Evolutionary conservation across 2,113 vertebrate species (phyloP).

Genomic region (Pseudopodoces humilis): DNA sequence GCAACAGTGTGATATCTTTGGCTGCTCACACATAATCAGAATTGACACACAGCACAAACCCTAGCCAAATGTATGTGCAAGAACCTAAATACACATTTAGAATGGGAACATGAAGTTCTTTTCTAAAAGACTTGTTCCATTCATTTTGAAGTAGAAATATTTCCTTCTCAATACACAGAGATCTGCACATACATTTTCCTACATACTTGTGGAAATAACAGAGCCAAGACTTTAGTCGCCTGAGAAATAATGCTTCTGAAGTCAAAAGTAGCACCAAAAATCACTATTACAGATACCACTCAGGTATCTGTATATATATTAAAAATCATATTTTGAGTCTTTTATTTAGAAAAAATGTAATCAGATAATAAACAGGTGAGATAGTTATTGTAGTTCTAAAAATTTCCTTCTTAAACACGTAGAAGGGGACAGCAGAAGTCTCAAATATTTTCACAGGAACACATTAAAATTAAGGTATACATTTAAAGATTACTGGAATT

Average conservation of each 20-base stretch:
- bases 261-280: not conserved
- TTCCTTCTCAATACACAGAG: not conserved
- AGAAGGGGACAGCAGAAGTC: not conserved
- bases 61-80: not conserved
- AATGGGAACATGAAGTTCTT: not conserved
- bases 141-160: not conserved
- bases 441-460: not conserved
- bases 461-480: not conserved
- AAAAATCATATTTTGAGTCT: not conserved
- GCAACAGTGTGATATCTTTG: not conserved
- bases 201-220: not conserved
- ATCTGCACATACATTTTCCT: not conserved
- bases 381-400: not conserved
- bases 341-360: not conserved
- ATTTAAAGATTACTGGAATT: not conserved
- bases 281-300: not conserved
- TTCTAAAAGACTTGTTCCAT: not conserved
- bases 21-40: not conserved
- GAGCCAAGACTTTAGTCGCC: not conserved
- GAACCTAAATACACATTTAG: not conserved
- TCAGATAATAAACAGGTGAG: not conserved
- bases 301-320: not conserved
- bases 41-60: not conserved
- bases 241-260: not conserved
- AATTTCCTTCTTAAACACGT: not conserved